Evolutionary conservation across 2,113 vertebrate genomes (phyloP), one percentile per base, ranked within the genome.

Genomic region (Micronisus gabar): DNA sequence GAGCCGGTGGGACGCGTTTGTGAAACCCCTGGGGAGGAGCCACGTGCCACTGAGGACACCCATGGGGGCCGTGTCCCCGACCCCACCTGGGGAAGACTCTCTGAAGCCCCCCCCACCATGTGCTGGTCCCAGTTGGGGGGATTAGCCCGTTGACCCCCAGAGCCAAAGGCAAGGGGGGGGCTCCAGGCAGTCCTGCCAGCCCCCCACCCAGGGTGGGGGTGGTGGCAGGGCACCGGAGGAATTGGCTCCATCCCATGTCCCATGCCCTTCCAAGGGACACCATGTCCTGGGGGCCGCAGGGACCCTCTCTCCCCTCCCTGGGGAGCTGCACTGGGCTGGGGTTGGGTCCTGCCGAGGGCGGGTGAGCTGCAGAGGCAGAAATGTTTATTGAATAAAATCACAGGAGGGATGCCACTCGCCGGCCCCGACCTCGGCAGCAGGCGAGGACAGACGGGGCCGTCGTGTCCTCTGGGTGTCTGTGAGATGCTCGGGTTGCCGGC

Each of bases 101-200:
- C 72, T 41, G 30, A 67, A 67, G 7, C 12, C 17, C 41, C 48
- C 16, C 22, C n/a, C 20, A 8, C 50, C 9, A 2, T 13, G 18
- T 8, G 17, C 40, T 1, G 0, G n/a, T 75, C 48, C 34, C 34
- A 10, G 7, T 0, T 9, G 26, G 19, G 52, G 20, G 18, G 17
- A 67, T 50, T 25, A 59, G 53, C 25, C 36, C 3, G 0, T 20
- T 41, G 43, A n/a, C 5, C 30, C 34, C 43, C 43, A 58, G 61
- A 58, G 10, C 27, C 41, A 27, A 34, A 2, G 12, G 53, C n/a
- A 15, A 11, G 1, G 14, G 56, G 56, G 27, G 23, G 4, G 21
- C 27, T 65, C 36, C 9, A 10, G 58, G 81, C 10, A 16, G 13
- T 47, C 19, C 56, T 29, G 36, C 25, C 45, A 61, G 47, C 47